phyloP scores from a whole-genome alignment of 2,888 invertebrate genomes.

The Mamestra brassicae region DNA sequence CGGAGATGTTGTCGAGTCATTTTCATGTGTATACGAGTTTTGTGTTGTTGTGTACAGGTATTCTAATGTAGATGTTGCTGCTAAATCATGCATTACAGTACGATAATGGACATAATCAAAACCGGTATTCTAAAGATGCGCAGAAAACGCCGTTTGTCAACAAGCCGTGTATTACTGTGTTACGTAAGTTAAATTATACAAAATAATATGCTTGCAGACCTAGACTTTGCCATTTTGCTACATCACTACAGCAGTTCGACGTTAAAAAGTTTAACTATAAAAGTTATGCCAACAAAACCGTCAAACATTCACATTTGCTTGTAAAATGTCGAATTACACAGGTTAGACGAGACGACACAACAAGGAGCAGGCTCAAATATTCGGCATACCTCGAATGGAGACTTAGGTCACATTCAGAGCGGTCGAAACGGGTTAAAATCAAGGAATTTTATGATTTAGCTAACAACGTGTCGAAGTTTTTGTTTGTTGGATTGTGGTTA shows the following conservation, averaged over 20 bases:
- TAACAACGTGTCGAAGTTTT: constrained; percentile 42
- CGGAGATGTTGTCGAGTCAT: constrained; percentile 30
- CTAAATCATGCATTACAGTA: constrained; percentile 1
- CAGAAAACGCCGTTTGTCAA: constrained; percentile 1
- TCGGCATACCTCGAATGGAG: constrained; percentile 21
- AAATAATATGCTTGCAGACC: constrained; percentile 3
- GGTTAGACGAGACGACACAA: constrained; percentile 21
- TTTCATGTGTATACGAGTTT: neutral
- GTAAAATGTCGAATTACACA: constrained; percentile 42
- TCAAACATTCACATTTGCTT: constrained; percentile 47
- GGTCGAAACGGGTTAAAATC: constrained; percentile 25
- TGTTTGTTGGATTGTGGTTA: constrained; percentile 50
- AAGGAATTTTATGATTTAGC: constrained; percentile 50
- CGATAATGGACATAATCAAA: neutral
- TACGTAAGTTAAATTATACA: constrained; percentile 16
- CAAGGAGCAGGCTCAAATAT: constrained; percentile 27
- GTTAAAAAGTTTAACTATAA: constrained; percentile 38
- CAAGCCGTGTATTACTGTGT: neutral
- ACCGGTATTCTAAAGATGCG: constrained; percentile 10
- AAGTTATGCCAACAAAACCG: constrained; percentile 33
- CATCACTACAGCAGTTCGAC: constrained; percentile 5
- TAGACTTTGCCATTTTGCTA: neutral
- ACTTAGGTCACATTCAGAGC: constrained; percentile 23
- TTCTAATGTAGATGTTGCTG: neutral
- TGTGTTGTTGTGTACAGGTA: neutral